phyloP scores from a whole-genome alignment of 2,113 vertebrate species.

The Romanogobio albipinnatus region DNA sequence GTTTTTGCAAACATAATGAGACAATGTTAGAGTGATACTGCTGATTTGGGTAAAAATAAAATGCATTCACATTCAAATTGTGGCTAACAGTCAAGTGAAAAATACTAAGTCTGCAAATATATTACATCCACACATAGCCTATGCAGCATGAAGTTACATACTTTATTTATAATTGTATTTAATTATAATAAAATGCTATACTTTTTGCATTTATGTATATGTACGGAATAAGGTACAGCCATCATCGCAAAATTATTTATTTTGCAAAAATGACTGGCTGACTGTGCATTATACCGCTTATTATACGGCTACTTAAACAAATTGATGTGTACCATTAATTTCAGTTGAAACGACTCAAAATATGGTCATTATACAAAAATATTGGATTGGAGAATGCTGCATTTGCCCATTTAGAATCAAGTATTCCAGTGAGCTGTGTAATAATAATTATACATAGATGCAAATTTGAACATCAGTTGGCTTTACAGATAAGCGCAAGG shows the following conservation, averaged over 20 bases:
- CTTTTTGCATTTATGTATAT: constrained; percentile 18
- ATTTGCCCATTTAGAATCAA: neutral
- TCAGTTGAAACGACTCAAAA: neutral
- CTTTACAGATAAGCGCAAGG: neutral
- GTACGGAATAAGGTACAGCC: neutral
- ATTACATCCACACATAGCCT: neutral
- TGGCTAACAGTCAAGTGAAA: neutral
- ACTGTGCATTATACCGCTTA: neutral
- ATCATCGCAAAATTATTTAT: neutral
- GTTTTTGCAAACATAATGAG: neutral
- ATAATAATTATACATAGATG: constrained; percentile 29
- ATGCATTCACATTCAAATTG: neutral
- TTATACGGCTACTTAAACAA: neutral
- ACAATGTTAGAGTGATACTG: neutral
- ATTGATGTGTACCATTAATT: neutral
- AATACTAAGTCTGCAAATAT: neutral
- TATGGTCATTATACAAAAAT: neutral
- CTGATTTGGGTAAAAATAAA: neutral
- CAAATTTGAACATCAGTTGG: neutral
- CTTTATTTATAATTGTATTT: no score
- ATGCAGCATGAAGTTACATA: no score
- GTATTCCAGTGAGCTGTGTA: neutral
- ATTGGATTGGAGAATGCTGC: neutral
- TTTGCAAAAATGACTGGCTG: neutral
- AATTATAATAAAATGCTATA: neutral